Conservation (phyloP, 1,140 invertebrate genomes). For the Drosophila sp. region DNA sequence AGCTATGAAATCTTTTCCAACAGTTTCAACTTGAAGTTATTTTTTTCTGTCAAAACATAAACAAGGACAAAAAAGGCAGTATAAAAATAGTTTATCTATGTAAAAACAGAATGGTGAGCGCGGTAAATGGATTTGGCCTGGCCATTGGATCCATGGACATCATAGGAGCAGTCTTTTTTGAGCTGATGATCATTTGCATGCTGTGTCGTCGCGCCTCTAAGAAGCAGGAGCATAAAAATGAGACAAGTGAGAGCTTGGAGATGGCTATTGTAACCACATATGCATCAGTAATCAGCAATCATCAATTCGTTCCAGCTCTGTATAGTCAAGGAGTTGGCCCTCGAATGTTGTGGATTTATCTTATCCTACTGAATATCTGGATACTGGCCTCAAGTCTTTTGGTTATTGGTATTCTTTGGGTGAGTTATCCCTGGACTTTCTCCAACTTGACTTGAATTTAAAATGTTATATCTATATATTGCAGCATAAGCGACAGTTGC, state of each 20-base stretch:
- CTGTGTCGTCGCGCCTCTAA: slow-evolving; percentile 14
- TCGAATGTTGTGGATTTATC: slow-evolving; percentile 57
- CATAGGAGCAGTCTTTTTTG: slow-evolving; percentile 58
- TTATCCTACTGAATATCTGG: slow-evolving; percentile 64
- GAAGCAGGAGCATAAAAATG: slow-evolving; percentile 2
- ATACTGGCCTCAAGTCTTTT: slow-evolving; percentile 55
- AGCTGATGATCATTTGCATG: slow-evolving; percentile 59
- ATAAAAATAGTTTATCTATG: background rate
- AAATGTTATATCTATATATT: background rate
- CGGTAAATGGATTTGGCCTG: slow-evolving; percentile 60
- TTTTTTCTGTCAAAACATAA: slow-evolving; percentile 45
- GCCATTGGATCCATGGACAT: slow-evolving; percentile 71
- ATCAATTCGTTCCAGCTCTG: slow-evolving; percentile 22
- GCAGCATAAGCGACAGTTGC: slow-evolving; percentile 51
- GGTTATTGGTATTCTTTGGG: slow-evolving; percentile 60
- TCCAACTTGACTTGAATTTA: background rate
- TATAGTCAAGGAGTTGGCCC: slow-evolving; percentile 15
- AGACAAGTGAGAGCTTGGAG: slow-evolving; percentile 12
- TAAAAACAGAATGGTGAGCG: slow-evolving; percentile 41
- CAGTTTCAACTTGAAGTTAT: slow-evolving; percentile 57
- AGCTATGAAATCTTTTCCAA: slow-evolving; percentile 60
- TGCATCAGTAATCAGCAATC: slow-evolving; percentile 3
- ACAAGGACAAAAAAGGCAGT: background rate
- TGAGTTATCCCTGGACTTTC: slow-evolving; percentile 12
- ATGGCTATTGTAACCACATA: background rate